Base-by-base conservation (phyloP, 1,140 invertebrate species). In the Oreohelix idahoensis region DNA sequence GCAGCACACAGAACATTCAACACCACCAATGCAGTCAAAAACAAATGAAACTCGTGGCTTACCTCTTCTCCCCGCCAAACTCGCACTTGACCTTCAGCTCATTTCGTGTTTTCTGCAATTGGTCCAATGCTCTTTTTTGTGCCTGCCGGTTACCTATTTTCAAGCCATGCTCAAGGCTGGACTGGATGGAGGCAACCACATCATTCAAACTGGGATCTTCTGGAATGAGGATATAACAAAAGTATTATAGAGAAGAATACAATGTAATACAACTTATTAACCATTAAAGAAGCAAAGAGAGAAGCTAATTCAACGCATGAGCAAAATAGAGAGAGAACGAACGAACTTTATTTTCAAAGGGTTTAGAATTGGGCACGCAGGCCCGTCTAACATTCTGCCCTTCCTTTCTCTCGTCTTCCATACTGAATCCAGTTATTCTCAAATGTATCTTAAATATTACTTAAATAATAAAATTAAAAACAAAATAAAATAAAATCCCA, bases 61-160 rank as follows among this genome's bases (percentile, higher is more conserved):
- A 90, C 89, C 89, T 87, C 82, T 89, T 89, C 77, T 90, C 89
- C n/a, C 87, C 87, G 74, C 87, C 84, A 84, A 86, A 90, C 87
- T 90, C 89, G 84, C 86, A 88, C 78, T 90, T 90, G 76, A 90
- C 86, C 74, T 86, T 86, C 23, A 89, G 81, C 79, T 89, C 86
- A 69, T 85, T 86, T 23, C 45, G 53, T 78, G 80, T 84, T 83
- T 84, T 86, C 86, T 88, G 86, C 39, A 89, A 73, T 42, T 88
- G 83, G 53, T 86, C 75, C 63, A 84, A 84, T 15, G 87, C 87
- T 26, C 78, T 84, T 36, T 84, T 78, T 13, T 75, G 71, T 35
- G 82, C 87, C 36, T 86, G 84, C 63, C 79, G 75, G 78, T 87
- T 86, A n/a, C 87, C 84, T 66, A 84, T 35, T 39, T 79, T 82